Evolutionary conservation across 2,888 invertebrate species (phyloP).

Genomic region (Apamea monoglypha): DNA sequence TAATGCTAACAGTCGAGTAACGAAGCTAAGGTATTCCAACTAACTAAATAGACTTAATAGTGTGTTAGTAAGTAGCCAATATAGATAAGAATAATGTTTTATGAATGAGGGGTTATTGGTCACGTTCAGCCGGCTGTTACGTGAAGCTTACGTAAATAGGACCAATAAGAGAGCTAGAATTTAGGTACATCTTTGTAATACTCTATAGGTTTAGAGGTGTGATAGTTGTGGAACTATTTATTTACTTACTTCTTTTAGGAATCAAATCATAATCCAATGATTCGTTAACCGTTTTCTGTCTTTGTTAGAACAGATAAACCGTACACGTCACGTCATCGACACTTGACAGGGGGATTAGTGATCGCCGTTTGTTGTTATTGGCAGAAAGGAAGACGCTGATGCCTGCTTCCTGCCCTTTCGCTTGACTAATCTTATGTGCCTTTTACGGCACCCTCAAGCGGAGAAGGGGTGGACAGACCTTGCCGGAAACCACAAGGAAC

Average conservation of each 20-base stretch:
- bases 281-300: not conserved
- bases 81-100: conserved; percentile 62
- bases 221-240: not conserved
- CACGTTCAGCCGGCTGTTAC: conserved; percentile 29
- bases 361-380: conserved; percentile 21
- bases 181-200: conserved; percentile 1
- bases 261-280: not conserved
- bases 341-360: not conserved
- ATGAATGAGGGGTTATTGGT: conserved; percentile 62
- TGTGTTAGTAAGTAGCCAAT: conserved; percentile 25
- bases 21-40: conserved; percentile 38
- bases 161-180: conserved; percentile 4
- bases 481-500: conserved; percentile 18
- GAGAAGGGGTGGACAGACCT: not conserved
- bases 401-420: conserved; percentile 7
- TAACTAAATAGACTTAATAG: conserved; percentile 38
- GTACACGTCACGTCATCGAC: conserved; percentile 4
- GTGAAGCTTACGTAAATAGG: conserved; percentile 29
- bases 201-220: not conserved
- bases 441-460: not conserved
- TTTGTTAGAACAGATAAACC: not conserved
- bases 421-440: conserved; percentile 28
- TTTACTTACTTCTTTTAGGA: not conserved
- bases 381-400: not conserved
- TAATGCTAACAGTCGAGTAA: conserved; percentile 41